Percentiles rank a stretch among this genome's conserved stretches.
These are phyloP conservation scores for Castor canadensis DNA, from an alignment of 2,113 vertebrate species.

Conservation along the genomic window DNA sequence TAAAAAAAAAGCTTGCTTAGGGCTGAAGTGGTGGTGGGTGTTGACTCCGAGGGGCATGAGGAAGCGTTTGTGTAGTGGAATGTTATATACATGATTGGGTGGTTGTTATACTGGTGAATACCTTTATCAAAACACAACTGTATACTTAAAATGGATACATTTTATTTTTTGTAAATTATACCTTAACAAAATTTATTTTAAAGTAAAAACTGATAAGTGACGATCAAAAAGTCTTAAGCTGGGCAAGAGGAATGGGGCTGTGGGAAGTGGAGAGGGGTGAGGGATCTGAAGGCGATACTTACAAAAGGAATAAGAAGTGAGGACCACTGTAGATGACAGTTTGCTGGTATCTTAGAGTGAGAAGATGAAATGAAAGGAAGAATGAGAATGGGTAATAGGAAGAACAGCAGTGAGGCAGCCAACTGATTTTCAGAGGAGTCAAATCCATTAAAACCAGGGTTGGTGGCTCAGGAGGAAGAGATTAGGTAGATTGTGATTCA, in stretches of 20 bases:
- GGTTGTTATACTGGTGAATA: neutral
- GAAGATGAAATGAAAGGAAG: neutral
- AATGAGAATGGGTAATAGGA: neutral
- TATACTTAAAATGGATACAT: neutral
- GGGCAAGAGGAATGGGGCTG: neutral
- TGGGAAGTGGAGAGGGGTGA: neutral
- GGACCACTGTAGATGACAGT: neutral
- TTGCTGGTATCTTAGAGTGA: conserved; percentile 3
- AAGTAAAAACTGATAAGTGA: conserved; percentile 33
- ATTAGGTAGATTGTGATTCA: no score
- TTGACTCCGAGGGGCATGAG: no score
- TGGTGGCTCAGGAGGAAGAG: no score
- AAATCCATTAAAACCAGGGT: conserved; percentile 23
- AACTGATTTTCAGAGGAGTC: conserved; percentile 13
- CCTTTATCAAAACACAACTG: neutral
- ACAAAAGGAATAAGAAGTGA: neutral
- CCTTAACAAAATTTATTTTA: conserved; percentile 9
- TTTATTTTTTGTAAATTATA: neutral
- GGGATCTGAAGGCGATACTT: neutral
- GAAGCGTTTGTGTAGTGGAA: neutral
- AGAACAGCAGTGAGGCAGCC: neutral
- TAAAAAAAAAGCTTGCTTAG: neutral
- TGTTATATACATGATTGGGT: neutral
- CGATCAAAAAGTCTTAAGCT: neutral
- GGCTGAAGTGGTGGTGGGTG: no score